A percentile compares a stretch with the other conserved stretches of the same genome.
Evolutionary conservation across 1,140 invertebrate species (phyloP).

Genomic region (Drosophila malerkotliana): DNA sequence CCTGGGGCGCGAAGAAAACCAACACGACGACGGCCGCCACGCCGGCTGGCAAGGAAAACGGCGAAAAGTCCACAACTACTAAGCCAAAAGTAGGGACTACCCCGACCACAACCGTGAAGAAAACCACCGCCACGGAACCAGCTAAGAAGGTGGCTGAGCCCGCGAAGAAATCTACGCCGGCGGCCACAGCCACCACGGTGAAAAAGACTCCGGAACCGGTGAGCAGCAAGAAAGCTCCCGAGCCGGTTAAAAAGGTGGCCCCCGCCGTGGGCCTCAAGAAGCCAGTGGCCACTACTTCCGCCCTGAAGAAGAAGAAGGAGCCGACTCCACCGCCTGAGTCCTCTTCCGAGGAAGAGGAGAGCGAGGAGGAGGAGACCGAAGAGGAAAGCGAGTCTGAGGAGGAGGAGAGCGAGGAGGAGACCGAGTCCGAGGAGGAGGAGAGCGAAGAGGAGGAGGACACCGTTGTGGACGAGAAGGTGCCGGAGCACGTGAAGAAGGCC

Average conservation of each 20-base stretch:
- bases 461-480: conserved; percentile 64
- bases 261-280: conserved; percentile 37
- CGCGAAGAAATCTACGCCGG: conserved; percentile 41
- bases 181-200: conserved; percentile 17
- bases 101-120: conserved; percentile 46
- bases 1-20: conserved; percentile 86
- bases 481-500: conserved; percentile 71
- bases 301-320: conserved; percentile 70
- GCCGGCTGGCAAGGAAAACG: conserved; percentile 74
- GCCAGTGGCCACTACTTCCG: conserved; percentile 32
- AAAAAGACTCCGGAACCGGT: conserved; percentile 62
- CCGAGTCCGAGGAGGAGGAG: conserved; percentile 58
- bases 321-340: conserved; percentile 75
- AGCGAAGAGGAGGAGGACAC: conserved; percentile 56
- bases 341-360: conserved; percentile 69
- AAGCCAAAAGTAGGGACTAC: conserved; percentile 34
- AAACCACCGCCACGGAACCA: conserved; percentile 30
- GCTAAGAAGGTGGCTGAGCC: conserved; percentile 37
- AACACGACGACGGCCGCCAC: conserved; percentile 30
- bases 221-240: conserved; percentile 51
- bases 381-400: conserved; percentile 63
- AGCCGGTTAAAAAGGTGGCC: conserved; percentile 58
- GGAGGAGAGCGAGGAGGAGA: conserved; percentile 64
- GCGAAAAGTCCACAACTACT: conserved; percentile 53
- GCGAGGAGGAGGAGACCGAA: conserved; percentile 65